Base-by-base conservation (phyloP, 1,140 invertebrate species). In the Ceratina calcarata region DNA sequence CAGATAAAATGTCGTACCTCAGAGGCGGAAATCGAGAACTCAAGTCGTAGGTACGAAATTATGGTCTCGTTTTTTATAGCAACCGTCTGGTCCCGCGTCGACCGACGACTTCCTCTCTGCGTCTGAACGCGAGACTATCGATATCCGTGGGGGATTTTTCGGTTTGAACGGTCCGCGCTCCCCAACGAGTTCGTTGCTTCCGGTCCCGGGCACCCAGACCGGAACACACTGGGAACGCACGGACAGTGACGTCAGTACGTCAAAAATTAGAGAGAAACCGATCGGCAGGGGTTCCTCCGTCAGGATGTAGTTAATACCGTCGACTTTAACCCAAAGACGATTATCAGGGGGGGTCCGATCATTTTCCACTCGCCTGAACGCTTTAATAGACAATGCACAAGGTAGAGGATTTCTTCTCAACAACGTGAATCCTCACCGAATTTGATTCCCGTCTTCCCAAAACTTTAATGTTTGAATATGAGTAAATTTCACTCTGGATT, bases 231-330 rank as follows among this genome's bases (percentile, higher is more conserved):
- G 71, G 82, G 86, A 84, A 82, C 77, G 37, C 37, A 45, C 37
- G 37, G 37, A 71, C 80, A 57, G 80, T 84, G 83, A 87, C 85
- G 86, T 88, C 84, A 81, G 58, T 13, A 49, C 84, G 80, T 84
- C 69, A 73, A 89, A 81, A 86, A 78, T 80, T 78, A 76, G 84
- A 81, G 74, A 86, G 89, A 88, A 91, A 90, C 83, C 85, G 84
- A 87, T 90, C 84, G 84, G 89, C 87, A 89, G 90, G 90, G 90
- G 90, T 89, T 85, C 85, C 37, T 18, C 49, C 20, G 68, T 82
- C 89, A 90, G 89, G 89, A 90, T 90, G 89, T 90, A 88, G 88
- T 89, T 90, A 89, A 89, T 87, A 69, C 85, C 77, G 62, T 64
- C 82, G 78, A 81, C 83, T 83, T 87, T 79, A 70, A 78, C 83